These are phyloP conservation scores for Lepidurus couesii DNA, from an alignment of 1,140 invertebrate genomes.

Conservation along the genomic window DNA sequence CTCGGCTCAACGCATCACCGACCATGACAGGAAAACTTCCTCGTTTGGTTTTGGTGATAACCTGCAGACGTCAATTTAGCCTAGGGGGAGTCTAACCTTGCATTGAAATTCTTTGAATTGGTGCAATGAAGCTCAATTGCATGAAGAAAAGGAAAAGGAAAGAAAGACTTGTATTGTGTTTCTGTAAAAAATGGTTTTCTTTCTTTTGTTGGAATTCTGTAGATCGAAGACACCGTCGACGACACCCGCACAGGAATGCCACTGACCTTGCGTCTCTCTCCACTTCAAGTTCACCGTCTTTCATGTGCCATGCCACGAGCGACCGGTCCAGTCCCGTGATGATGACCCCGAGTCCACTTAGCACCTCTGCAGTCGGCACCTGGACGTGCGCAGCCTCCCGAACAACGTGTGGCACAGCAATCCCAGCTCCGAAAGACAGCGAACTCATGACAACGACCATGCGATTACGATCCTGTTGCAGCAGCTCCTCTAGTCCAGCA, in stretches of 20 bases:
- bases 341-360: constrained; percentile 13
- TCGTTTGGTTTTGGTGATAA: not conserved
- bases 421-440: not conserved
- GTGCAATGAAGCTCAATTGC: not conserved
- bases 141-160: not conserved
- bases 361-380: not conserved
- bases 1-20: not conserved
- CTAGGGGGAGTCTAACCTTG: not conserved
- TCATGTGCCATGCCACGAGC: not conserved
- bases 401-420: not conserved
- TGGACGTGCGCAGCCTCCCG: not conserved
- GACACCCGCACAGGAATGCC: not conserved
- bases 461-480: constrained; percentile 3
- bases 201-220: not conserved
- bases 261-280: not conserved
- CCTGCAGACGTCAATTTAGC: not conserved
- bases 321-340: not conserved
- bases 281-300: not conserved
- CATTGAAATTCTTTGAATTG: not conserved
- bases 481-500: constrained; percentile 20
- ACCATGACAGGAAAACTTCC: not conserved
- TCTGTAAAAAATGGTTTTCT: not conserved
- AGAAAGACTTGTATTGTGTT: not conserved
- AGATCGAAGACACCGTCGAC: constrained; percentile 6
- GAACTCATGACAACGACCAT: not conserved